Conservation (phyloP, 2,113 vertebrate genomes). For the Eublepharis macularius region DNA sequence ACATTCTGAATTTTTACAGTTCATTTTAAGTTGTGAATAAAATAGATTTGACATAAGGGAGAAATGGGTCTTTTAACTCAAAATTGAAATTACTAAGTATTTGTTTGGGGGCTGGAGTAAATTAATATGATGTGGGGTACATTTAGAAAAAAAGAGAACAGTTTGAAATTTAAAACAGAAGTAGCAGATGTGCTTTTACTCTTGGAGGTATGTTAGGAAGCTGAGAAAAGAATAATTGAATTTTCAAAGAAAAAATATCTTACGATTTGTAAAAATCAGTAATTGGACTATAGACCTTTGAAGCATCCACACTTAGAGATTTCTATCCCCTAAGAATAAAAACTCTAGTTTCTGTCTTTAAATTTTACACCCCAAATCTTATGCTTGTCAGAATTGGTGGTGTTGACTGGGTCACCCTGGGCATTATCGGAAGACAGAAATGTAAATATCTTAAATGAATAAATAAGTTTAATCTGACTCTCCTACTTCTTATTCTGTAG, state of each 20-base stretch:
- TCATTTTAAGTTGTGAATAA: too few species aligned
- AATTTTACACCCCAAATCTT: not conserved
- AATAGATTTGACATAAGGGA: too few species aligned
- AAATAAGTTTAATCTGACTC: not conserved
- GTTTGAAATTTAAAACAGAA: not conserved
- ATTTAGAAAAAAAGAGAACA: not conserved
- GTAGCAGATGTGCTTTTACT: not conserved
- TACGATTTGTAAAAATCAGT: not conserved
- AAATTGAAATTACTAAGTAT: not conserved
- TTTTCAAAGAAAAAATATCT: not conserved
- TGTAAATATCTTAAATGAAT: too few species aligned
- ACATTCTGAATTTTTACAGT: too few species aligned
- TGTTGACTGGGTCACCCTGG: not conserved
- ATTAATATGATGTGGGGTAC: not conserved
- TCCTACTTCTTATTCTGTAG: constrained; percentile 53
- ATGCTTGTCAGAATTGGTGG: not conserved
- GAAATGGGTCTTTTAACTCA: not conserved
- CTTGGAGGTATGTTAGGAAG: not conserved
- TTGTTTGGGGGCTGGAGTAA: not conserved
- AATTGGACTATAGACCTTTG: not conserved
- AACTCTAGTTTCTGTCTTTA: not conserved
- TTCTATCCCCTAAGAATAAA: not conserved
- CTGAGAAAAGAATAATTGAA: not conserved
- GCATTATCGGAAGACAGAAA: too few species aligned
- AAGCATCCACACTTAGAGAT: not conserved